Percentiles rank a stretch among this genome's conserved stretches.
phyloP scores from a whole-genome alignment of 2,113 vertebrate genomes.

The Protobothrops flavoviridis region DNA sequence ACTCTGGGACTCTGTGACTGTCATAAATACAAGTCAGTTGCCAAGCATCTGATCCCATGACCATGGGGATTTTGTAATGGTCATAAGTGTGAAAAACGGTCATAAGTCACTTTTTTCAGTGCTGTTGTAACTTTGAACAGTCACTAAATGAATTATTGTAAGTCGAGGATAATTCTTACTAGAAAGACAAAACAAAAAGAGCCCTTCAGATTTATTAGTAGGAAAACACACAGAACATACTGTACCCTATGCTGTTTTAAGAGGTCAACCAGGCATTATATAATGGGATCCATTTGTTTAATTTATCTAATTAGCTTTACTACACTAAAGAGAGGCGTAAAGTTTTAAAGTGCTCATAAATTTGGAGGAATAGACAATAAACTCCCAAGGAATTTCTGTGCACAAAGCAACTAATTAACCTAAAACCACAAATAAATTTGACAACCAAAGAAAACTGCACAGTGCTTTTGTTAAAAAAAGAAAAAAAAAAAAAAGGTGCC shows the following conservation, averaged over 20 bases:
- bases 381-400: not conserved
- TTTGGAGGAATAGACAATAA: not conserved
- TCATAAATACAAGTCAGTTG: too few relatives aligned
- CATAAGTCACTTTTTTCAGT: too few relatives aligned
- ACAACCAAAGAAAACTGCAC: not conserved
- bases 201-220: not conserved
- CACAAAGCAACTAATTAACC: constrained; percentile 10
- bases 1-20: too few relatives aligned
- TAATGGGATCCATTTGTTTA: not conserved
- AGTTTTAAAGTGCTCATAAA: constrained; percentile 11
- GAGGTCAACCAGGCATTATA: not conserved
- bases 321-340: not conserved
- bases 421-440: not conserved
- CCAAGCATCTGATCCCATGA: too few relatives aligned
- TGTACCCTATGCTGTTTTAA: not conserved
- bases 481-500: too few relatives aligned
- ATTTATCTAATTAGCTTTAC: constrained; percentile 10
- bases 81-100: too few relatives aligned
- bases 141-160: too few relatives aligned
- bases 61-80: too few relatives aligned
- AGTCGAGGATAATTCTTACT: not conserved
- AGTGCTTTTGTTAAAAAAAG: too few relatives aligned
- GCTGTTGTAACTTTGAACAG: too few relatives aligned
- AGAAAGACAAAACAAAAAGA: not conserved
- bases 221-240: not conserved